These are phyloP conservation scores for Nomada ruficornis DNA, from an alignment of 2,888 invertebrate genomes.

Conservation along the genomic window DNA sequence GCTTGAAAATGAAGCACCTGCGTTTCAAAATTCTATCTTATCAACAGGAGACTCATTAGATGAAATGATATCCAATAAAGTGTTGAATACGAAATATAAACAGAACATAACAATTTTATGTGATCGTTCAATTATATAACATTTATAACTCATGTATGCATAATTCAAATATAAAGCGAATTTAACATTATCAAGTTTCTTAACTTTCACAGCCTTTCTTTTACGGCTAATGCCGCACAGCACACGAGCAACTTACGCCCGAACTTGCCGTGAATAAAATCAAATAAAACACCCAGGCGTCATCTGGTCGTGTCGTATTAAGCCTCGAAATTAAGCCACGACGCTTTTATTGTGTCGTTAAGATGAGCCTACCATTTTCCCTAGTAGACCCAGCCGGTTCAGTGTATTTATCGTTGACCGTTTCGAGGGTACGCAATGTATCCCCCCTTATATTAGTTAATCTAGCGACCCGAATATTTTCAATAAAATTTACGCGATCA, in stretches of 20 bases:
- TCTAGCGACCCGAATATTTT: slow-evolving; percentile 75
- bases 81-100: too few relatives aligned
- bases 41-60: too few relatives aligned
- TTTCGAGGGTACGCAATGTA: slow-evolving; percentile 59
- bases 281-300: slow-evolving; percentile 62
- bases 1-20: too few relatives aligned
- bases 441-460: slow-evolving; percentile 75
- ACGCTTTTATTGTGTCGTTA: slow-evolving; percentile 75
- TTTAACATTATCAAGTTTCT: not conserved
- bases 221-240: not conserved
- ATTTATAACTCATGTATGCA: not conserved
- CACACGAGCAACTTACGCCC: slow-evolving; percentile 17
- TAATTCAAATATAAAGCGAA: not conserved
- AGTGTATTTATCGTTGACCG: slow-evolving; percentile 63
- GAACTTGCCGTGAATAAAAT: slow-evolving; percentile 54
- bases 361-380: slow-evolving; percentile 67
- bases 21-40: too few relatives aligned
- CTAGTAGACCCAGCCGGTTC: slow-evolving; percentile 18
- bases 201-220: not conserved
- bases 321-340: slow-evolving; percentile 73
- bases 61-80: too few relatives aligned
- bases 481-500: slow-evolving; percentile 78
- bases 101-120: too few relatives aligned
- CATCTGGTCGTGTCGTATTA: slow-evolving; percentile 66
- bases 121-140: too few relatives aligned